A percentile compares a stretch with the other conserved stretches of the same genome.
Evolutionary conservation across 2,888 invertebrate genomes (phyloP).

Genomic region (Chesias legatella): DNA sequence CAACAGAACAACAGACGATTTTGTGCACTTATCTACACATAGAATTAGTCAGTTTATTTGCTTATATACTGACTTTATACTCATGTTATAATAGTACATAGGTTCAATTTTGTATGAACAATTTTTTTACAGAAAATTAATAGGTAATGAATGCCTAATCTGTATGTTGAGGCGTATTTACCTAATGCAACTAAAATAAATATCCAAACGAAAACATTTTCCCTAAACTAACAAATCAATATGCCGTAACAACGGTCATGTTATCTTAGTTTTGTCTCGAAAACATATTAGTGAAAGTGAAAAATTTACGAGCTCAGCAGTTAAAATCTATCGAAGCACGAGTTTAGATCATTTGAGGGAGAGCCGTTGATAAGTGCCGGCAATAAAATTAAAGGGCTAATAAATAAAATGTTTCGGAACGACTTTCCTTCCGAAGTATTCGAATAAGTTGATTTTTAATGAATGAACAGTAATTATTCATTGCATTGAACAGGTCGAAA

Average conservation of each 20-base stretch:
- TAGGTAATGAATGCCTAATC: too few species aligned
- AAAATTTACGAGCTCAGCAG: conserved; percentile 46
- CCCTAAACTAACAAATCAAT: conserved; percentile 16
- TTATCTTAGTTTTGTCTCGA: conserved; percentile 23
- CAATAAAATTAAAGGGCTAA: conserved; percentile 62
- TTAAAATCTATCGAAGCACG: conserved; percentile 43
- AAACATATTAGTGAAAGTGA: conserved; percentile 51
- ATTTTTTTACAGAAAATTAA: too few species aligned
- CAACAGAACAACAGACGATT: too few species aligned
- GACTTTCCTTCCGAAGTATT: conserved; percentile 56
- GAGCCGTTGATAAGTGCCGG: conserved; percentile 40
- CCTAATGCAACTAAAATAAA: too few species aligned
- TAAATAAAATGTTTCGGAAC: conserved; percentile 55
- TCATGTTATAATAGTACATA: too few species aligned
- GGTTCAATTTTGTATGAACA: too few species aligned
- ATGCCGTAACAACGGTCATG: conserved; percentile 10
- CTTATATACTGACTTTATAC: too few species aligned
- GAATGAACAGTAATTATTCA: conserved; percentile 42
- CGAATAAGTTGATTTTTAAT: conserved; percentile 41
- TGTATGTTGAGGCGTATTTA: too few species aligned
- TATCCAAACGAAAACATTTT: conserved; percentile 1
- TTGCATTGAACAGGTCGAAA: conserved; percentile 25
- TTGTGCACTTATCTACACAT: too few species aligned
- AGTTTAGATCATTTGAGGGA: conserved; percentile 45
- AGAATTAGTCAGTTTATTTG: too few species aligned